Evolutionary conservation across 1,140 invertebrate genomes (phyloP).

Genomic region (Dolichoris vasculosae): DNA sequence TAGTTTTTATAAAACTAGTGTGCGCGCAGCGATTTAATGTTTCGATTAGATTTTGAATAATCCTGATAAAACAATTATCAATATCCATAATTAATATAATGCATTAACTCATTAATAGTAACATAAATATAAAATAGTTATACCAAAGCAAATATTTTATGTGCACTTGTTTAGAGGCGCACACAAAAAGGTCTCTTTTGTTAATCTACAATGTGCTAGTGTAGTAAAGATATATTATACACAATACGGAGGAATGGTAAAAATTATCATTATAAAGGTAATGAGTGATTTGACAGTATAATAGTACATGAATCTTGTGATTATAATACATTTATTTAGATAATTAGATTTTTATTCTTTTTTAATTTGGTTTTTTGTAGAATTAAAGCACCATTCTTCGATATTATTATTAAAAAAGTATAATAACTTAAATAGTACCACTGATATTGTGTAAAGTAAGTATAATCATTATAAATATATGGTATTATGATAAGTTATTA

Average conservation of each 20-base stretch:
- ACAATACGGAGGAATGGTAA: not conserved
- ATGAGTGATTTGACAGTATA: no score
- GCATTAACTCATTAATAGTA: not conserved
- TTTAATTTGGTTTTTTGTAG: no score
- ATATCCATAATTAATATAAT: not conserved
- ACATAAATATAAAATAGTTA: not conserved
- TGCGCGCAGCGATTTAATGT: not conserved
- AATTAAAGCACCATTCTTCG: no score
- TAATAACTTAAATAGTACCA: no score
- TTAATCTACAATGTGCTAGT: no score
- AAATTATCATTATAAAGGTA: not conserved
- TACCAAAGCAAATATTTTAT: not conserved
- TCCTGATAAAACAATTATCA: not conserved
- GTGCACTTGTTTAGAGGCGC: not conserved
- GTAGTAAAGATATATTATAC: not conserved
- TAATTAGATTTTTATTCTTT: no score
- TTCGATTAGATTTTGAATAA: not conserved
- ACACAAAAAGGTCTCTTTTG: not conserved
- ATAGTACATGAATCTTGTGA: no score
- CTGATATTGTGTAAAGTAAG: no score
- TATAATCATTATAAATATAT: no score
- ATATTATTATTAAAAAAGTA: no score
- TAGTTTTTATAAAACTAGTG: not conserved
- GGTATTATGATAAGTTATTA: no score
- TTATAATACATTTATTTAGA: no score